Evolutionary conservation across 2,888 invertebrate species (phyloP), one percentile per base, ranked within the genome.

Genomic region (Thumatha senex): DNA sequence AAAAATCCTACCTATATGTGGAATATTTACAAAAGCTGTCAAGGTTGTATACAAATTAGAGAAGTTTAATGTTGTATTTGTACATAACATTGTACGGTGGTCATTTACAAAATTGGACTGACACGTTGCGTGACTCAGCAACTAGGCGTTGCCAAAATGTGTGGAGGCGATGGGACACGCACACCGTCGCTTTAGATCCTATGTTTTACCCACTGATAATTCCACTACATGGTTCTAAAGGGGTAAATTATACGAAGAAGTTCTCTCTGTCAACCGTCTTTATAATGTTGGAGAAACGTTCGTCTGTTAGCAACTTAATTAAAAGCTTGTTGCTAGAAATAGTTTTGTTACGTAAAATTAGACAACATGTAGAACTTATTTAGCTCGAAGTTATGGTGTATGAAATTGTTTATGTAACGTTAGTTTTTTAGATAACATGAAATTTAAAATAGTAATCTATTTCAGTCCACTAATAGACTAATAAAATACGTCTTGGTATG

Each of bases 101-200:
- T 81, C 80, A 82, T 86, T 84, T 83, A 74, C 75, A 72, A 82
- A 85, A 84, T 85, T 83, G 80, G 71, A 69, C 69, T 75, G 72
- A 78, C 73, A 71, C 66, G 63, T 84, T 59, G 85, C 86, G 86
- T 86, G 86, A 84, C 84, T 69, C 51, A 58, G 78, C 77, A 75
- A 76, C 77, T 70, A 82, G 87, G 85, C 84, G 85, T 84, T 79
- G 82, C 81, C 84, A 68, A 78, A 77, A 78, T 63, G 70, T 76
- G 78, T 79, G 80, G 80, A 75, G 72, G 71, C 56, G 64, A 69
- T 57, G 63, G 52, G 67, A 71, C 79, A 77, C 79, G 80, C 76
- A 74, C 71, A 67, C 66, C 61, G 61, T 63, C 70, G 70, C 65
- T 67, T 71, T 66, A 64, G 61, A 63, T 63, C 61, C 56, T 47